Percentiles rank a stretch among this genome's conserved stretches.
Evolutionary conservation across 2,888 invertebrate species (phyloP).

Genomic region (Hemaris fuciformis): DNA sequence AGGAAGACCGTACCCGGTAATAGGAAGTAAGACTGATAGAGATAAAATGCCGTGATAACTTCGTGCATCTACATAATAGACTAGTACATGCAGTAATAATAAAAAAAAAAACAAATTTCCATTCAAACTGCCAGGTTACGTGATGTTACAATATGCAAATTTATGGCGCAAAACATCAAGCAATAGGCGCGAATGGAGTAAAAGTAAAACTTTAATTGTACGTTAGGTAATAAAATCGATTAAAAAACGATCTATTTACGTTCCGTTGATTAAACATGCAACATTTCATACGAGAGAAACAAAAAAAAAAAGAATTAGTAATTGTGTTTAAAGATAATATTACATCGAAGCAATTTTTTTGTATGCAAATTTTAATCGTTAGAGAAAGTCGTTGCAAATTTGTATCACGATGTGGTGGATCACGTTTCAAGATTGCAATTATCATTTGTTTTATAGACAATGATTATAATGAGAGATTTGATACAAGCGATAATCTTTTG

Average conservation of each 20-base stretch:
- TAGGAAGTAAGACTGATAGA: too few species aligned
- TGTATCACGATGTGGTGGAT: neutral
- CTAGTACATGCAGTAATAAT: neutral
- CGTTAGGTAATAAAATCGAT: slow-evolving; percentile 38
- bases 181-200: slow-evolving; percentile 40
- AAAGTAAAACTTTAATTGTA: slow-evolving; percentile 67
- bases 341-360: neutral
- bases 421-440: neutral
- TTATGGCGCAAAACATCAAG: slow-evolving; percentile 34
- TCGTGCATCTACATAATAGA: neutral
- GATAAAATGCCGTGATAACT: too few species aligned
- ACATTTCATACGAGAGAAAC: slow-evolving; percentile 26
- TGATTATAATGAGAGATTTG: too few species aligned
- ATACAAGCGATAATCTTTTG: too few species aligned
- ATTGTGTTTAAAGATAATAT: slow-evolving; percentile 5
- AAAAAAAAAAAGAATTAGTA: neutral
- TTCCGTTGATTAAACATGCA: slow-evolving; percentile 42
- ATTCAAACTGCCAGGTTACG: neutral
- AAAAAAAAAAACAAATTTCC: neutral
- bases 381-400: neutral
- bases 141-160: slow-evolving; percentile 63
- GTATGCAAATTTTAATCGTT: neutral
- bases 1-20: too few species aligned
- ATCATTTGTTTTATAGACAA: neutral
- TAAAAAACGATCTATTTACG: slow-evolving; percentile 35